Base-by-base conservation (phyloP, 2,113 vertebrate species). In the Equus quagga region DNA sequence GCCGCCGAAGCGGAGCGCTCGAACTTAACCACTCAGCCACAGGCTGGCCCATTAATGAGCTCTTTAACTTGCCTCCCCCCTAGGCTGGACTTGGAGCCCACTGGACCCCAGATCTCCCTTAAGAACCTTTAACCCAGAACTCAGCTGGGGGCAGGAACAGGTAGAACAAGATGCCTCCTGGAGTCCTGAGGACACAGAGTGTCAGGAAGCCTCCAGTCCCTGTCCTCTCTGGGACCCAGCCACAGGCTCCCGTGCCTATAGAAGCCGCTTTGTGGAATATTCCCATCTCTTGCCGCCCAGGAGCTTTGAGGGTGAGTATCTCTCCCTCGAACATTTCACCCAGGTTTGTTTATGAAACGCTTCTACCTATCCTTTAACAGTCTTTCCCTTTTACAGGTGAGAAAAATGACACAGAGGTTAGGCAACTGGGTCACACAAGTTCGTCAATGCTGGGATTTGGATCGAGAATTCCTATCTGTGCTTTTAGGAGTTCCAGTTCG, bases 31-130 rank as follows among this genome's bases (percentile, higher is more conserved):
- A 41, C 36, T 41, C 36, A 41, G 36, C 36, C 36, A 41, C 36
- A 41, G 36, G 36, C 36, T 41, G 36, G 36, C 36, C 36, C 36
- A 7, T 56, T 69, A 62, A 79, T 78, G 31, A 18, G 19, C 8
- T 93, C 14, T 84, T 65, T 76, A 67, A 85, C 46, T 84, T 17
- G 28, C 33, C 18, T 11, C 23, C 15, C 13, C 26, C 6, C n/a
- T 12, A 96, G 97, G 83, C 11, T 96, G 95, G 96, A 72, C 72
- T 54, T 97, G 93, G 85, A 94, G 79, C 33, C 89, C 93, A 33
- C 28, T 60, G 81, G 85, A 96, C 18, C 44, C 96, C 46, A 91
- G n/a, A 36, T 92, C 46, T 60, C 58, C 87, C 12, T 64, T 88
- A 90, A 94, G 54, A 84, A 86, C 51, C 21, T 36, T 90, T 92